phyloP scores from a whole-genome alignment of 1,140 invertebrate genomes.

The Apis florea region DNA sequence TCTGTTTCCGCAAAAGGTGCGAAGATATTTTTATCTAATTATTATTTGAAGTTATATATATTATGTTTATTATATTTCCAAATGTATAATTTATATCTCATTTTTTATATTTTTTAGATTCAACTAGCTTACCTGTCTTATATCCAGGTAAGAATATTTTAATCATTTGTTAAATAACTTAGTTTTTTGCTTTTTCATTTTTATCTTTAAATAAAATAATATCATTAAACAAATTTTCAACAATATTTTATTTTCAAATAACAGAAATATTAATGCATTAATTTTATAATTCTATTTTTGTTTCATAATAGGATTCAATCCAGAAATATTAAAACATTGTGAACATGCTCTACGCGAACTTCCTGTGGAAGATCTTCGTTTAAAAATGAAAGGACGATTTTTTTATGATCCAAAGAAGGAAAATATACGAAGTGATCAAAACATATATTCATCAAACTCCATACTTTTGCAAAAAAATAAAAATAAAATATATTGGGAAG shows the following conservation, averaged over 20 bases:
- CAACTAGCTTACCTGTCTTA: conserved; percentile 67
- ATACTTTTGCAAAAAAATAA: conserved; percentile 71
- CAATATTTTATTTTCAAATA: not conserved
- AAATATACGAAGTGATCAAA: conserved; percentile 34
- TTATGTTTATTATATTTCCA: not conserved
- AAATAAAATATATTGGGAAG: conserved; percentile 73
- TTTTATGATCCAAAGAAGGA: conserved; percentile 75
- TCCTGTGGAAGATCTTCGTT: conserved; percentile 76
- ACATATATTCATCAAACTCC: conserved; percentile 69
- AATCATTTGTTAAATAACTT: not conserved
- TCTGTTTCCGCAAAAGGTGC: conserved; percentile 79
- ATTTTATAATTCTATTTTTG: conserved; percentile 51
- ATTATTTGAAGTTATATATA: conserved; percentile 4
- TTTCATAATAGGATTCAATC: conserved; percentile 75
- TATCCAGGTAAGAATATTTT: conserved; percentile 76
- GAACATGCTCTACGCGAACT: conserved; percentile 75
- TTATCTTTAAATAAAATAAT: not conserved
- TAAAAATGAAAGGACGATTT: conserved; percentile 78
- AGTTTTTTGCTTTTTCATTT: not conserved
- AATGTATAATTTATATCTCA: conserved; percentile 49
- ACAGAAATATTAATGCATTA: conserved; percentile 1
- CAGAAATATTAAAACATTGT: conserved; percentile 77
- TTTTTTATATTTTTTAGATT: conserved; percentile 72
- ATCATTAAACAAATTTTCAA: not conserved
- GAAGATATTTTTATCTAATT: conserved; percentile 54